Base-by-base conservation (phyloP, 2,113 vertebrate genomes). In the Poeciliopsis retropinna region DNA sequence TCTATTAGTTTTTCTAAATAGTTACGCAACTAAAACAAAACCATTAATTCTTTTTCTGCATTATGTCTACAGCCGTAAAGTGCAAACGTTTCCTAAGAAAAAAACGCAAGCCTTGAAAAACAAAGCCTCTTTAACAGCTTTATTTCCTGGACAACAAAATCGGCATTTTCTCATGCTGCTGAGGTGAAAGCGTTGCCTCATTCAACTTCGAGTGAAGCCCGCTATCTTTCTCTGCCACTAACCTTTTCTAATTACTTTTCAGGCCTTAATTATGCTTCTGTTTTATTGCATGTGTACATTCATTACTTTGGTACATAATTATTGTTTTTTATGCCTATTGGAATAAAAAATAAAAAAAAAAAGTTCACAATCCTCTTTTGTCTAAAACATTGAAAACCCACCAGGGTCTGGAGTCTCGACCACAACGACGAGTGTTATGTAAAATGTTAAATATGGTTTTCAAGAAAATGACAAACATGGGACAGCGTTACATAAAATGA, bases 211-310 rank as follows among this genome's bases (percentile, higher is more conserved):
- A 77, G 30, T 70, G 64, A 82, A 67, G 79, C 70, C 64, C 60
- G 27, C 70, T 67, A 78, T 87, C 68, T 73, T 70, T 62, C 39
- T 29, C 73, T 75, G 72, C 76, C 82, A 84, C 84, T 85, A 88
- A 82, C 64, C 64, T 76, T 68, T 73, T 82, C 73, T 90, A 85
- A 90, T 88, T 87, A 80, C 79, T 82, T 81, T 30, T 62, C 71
- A 70, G 69, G 60, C 78, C 60, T 51, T 83, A 75, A 85, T 82
- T 57, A 76, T 78, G 31, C 72, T 79, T 30, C 84, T 60, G 72
- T 85, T 73, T 41, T n/a, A 28, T n/a, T 44, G n/a, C 37, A 67
- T 66, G 64, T 15, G 14, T 41, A 31, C 32, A 67, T 44, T 41
- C 37, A 66, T 57, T 57, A n/a, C 25, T n/a, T 25, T 57, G 51